Percentiles rank a stretch among this genome's conserved stretches.
phyloP scores from a whole-genome alignment of 2,113 vertebrate species.

The Orycteropus afer region DNA sequence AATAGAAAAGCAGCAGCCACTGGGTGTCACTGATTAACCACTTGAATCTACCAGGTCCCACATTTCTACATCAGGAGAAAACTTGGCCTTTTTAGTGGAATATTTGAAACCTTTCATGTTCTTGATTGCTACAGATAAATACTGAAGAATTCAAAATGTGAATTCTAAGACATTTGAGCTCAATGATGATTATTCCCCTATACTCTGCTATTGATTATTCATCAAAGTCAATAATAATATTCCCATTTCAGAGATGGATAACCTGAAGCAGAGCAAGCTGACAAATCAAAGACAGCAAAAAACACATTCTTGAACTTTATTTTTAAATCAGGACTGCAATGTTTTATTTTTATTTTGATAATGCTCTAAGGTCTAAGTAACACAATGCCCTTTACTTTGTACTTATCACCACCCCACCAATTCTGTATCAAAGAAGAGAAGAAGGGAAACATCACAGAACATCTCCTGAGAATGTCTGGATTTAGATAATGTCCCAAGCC shows the following conservation, averaged over 20 bases:
- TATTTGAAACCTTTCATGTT: neutral
- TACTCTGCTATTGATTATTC: neutral
- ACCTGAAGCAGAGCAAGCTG: neutral
- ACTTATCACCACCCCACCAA: neutral
- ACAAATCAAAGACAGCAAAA: neutral
- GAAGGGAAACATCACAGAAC: constrained; percentile 3
- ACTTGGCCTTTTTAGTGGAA: neutral
- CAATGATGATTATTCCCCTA: too few relatives aligned
- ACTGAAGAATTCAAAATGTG: neutral
- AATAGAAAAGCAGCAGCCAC: constrained; percentile 72
- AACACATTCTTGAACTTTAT: neutral
- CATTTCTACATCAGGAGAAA: constrained; percentile 16
- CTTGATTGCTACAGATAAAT: neutral
- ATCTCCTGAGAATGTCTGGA: neutral
- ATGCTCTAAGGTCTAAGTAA: neutral
- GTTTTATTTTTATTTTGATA: constrained; percentile 3
- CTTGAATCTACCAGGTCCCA: neutral
- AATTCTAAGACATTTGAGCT: neutral
- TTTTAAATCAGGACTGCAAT: neutral
- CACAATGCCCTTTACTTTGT: neutral
- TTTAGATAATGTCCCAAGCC: neutral
- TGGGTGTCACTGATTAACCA: constrained; percentile 81
- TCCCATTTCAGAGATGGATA: constrained; percentile 57
- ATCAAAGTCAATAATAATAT: neutral
- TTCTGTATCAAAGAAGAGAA: neutral